These are phyloP conservation scores for Lophius piscatorius DNA, from an alignment of 2,113 vertebrate species.

Conservation along the genomic window DNA sequence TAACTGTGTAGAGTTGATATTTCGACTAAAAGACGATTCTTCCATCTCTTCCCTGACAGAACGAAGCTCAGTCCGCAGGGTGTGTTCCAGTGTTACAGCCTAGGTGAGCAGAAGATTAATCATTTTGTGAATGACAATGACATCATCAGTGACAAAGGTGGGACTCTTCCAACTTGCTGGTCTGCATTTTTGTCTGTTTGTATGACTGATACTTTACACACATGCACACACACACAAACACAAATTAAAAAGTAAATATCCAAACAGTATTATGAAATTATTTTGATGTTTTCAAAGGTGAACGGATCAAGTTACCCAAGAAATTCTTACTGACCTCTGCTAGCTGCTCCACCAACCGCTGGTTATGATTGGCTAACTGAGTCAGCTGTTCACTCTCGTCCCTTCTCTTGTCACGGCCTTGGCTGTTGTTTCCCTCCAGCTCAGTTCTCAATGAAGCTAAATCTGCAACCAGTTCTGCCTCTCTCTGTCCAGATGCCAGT, in stretches of 20 bases:
- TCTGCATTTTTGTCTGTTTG: constrained; percentile 65
- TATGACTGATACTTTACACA: constrained; percentile 11
- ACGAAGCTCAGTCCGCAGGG: constrained; percentile 78
- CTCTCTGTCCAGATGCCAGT: constrained; percentile 71
- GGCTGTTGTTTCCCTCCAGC: constrained; percentile 72
- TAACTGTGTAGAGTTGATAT: constrained; percentile 75
- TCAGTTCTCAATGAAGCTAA: constrained; percentile 58
- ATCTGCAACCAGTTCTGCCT: constrained; percentile 76
- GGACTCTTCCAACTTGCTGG: constrained; percentile 53
- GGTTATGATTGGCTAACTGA: constrained; percentile 81
- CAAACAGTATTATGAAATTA: neutral
- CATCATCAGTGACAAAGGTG: constrained; percentile 13
- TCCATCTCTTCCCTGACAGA: constrained; percentile 80
- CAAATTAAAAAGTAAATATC: neutral
- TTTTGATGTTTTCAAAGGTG: neutral
- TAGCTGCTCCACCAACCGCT: constrained; percentile 82
- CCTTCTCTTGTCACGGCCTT: constrained; percentile 67
- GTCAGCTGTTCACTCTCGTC: constrained; percentile 79
- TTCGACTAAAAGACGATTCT: constrained; percentile 76
- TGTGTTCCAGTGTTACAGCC: constrained; percentile 81
- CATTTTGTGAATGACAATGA: constrained; percentile 15
- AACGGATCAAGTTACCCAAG: neutral
- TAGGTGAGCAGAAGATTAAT: constrained; percentile 38
- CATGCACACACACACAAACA: constrained; percentile 2
- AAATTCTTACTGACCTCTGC: constrained; percentile 78